A percentile compares a stretch with the other conserved stretches of the same genome.
Conservation (phyloP, 2,888 invertebrate genomes). For the Boloria euphrosyne region DNA sequence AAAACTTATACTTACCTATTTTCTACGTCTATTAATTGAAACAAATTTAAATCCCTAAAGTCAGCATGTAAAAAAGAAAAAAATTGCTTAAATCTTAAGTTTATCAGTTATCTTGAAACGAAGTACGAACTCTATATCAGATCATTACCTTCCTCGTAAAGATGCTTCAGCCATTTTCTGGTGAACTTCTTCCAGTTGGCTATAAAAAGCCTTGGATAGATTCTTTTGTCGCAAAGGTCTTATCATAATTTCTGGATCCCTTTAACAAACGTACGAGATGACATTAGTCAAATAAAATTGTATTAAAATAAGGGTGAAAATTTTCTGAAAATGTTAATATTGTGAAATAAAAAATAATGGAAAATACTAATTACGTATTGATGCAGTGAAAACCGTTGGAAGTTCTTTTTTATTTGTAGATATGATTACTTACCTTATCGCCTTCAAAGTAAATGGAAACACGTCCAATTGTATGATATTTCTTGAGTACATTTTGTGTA, state of each 20-base stretch:
- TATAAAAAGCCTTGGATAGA: constrained; percentile 80
- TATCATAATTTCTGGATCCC: constrained; percentile 71
- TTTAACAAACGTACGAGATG: constrained; percentile 38
- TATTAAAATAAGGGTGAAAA: too few species aligned
- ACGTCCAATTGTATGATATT: constrained; percentile 86
- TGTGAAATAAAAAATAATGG: too few species aligned
- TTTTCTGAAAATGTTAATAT: too few species aligned
- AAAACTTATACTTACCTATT: constrained; percentile 56
- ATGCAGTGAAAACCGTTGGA: not conserved
- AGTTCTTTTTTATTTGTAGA: not conserved
- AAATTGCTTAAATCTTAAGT: not conserved
- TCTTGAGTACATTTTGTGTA: constrained; percentile 84
- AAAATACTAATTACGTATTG: not conserved
- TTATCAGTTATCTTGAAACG: not conserved
- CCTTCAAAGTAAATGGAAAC: constrained; percentile 83
- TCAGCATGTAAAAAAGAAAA: constrained; percentile 56
- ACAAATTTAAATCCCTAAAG: constrained; percentile 65
- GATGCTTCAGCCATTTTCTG: constrained; percentile 82
- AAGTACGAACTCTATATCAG: not conserved
- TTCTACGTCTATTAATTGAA: constrained; percentile 59
- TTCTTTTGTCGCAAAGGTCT: constrained; percentile 85
- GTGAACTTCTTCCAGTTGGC: constrained; percentile 81
- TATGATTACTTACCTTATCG: constrained; percentile 70
- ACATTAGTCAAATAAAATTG: not conserved
- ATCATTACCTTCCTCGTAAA: constrained; percentile 77